Percentiles rank a stretch among this genome's conserved stretches.
Evolutionary conservation across 2,113 vertebrate genomes (phyloP).

Genomic region (Stigmatopora nigra): DNA sequence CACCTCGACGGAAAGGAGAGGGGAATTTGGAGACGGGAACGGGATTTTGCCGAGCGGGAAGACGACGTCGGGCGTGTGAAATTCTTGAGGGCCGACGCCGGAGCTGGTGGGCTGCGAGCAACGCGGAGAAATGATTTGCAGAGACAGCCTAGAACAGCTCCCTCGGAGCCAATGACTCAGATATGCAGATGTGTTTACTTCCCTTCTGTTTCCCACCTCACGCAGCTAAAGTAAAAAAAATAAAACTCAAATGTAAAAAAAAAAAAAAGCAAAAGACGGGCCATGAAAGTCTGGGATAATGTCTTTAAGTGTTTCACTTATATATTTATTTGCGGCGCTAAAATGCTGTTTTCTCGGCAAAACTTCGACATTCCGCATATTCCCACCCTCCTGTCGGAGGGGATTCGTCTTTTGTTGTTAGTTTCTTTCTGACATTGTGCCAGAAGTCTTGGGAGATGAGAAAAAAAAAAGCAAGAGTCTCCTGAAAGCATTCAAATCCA

Average conservation of each 20-base stretch:
- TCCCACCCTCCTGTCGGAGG: slow-evolving; percentile 58
- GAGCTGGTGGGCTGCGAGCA: slow-evolving; percentile 53
- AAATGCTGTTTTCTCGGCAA: slow-evolving; percentile 58
- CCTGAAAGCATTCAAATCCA: slow-evolving; percentile 66
- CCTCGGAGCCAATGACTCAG: slow-evolving; percentile 70
- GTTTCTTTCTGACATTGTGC: slow-evolving; percentile 65
- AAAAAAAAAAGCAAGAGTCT: slow-evolving; percentile 29
- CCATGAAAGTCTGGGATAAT: slow-evolving; percentile 62
- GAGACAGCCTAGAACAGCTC: slow-evolving; percentile 65
- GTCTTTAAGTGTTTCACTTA: slow-evolving; percentile 68
- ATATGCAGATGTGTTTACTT: slow-evolving; percentile 72
- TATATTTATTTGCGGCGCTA: slow-evolving; percentile 62
- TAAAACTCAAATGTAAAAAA: no score
- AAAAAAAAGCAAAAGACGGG: slow-evolving; percentile 39
- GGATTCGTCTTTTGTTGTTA: slow-evolving; percentile 66
- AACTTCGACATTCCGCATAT: slow-evolving; percentile 63
- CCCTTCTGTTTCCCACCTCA: slow-evolving; percentile 59
- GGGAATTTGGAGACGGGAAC: slow-evolving; percentile 13
- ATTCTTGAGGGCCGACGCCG: slow-evolving; percentile 38
- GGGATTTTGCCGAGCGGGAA: slow-evolving; percentile 25
- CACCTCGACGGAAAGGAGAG: slow-evolving; percentile 21
- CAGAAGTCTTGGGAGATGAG: slow-evolving; percentile 64
- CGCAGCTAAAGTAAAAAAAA: slow-evolving; percentile 37
- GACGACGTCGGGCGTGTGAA: slow-evolving; percentile 25
- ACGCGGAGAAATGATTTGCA: slow-evolving; percentile 54